Evolutionary conservation across 2,888 invertebrate genomes (phyloP).

Genomic region (Drosophila rubida): DNA sequence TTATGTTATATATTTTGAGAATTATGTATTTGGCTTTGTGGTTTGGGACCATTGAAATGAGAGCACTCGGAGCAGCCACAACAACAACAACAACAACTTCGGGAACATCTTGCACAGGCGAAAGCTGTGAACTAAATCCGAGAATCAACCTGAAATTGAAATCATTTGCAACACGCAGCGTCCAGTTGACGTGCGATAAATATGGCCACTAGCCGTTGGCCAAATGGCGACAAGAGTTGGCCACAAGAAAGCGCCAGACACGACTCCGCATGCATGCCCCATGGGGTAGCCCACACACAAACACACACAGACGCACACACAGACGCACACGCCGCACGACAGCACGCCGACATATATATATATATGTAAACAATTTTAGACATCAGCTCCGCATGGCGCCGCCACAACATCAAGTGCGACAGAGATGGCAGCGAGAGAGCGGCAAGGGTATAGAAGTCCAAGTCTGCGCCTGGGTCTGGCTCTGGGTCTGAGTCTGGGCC

Average conservation of each 20-base stretch:
- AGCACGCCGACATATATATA: background rate
- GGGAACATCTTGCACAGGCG: constrained; percentile 6
- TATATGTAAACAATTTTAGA: constrained; percentile 54
- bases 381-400: constrained; percentile 59
- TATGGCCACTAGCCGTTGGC: constrained; percentile 48
- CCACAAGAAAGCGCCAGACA: constrained; percentile 54
- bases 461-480: background rate
- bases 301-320: constrained; percentile 7
- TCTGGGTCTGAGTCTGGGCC: constrained; percentile 1
- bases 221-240: constrained; percentile 56
- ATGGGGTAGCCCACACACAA: constrained; percentile 24
- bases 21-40: constrained; percentile 61
- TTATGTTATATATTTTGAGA: constrained; percentile 63
- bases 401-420: background rate
- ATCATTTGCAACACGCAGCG: constrained; percentile 59
- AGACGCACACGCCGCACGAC: background rate
- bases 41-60: constrained; percentile 49
- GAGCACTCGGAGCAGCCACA: constrained; percentile 28
- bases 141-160: constrained; percentile 47
- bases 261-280: constrained; percentile 49
- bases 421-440: background rate
- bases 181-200: constrained; percentile 68
- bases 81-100: background rate
- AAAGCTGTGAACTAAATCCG: constrained; percentile 22
- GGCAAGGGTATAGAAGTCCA: background rate